Evolutionary conservation across 1,140 invertebrate genomes (phyloP), one percentile per base, ranked within the genome.

Genomic region (Bombus fervidus): DNA sequence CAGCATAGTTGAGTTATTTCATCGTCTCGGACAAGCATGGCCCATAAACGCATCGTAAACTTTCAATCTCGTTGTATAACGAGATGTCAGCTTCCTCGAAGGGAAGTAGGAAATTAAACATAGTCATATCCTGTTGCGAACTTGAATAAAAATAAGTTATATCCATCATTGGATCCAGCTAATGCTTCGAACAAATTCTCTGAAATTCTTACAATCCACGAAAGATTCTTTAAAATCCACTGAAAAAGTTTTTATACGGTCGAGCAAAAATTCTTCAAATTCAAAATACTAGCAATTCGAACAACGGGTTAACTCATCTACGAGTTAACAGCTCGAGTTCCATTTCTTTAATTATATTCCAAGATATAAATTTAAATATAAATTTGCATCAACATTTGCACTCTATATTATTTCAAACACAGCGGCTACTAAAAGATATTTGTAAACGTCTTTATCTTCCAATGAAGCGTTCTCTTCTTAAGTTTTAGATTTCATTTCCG

Each of bases 131-230:
- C 43, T 8, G 31, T 28, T 15, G 18, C 10, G 9, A 22, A 3
- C 34, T 53, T 31, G 47, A 71, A 81, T 22, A 39, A 31, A 82
- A 62, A 74, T 22, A 39, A 82, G 57, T 53, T 82, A 64, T 43
- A 41, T 18, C 18, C 10, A 31, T 0, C 41, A 6, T 22, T 28
- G 34, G 22, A 37, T 68, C 18, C 15, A 22, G 18, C 66, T 22
- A 31, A 31, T 13, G n/a, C 64, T 15, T 18, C n/a, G 62, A 18
- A 34, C 15, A 34, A 68, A 68, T 22, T 34, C 34, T 4, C 9
- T 4, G 34, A 10, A 34, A 25, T 68, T 68, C 28, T n/a, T 62
- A 28, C 28, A 12, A 37, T 3, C 2, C 18, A 12, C 10, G 5
- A 1, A 25, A 68, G 0, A 34, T 9, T 18, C 18, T 53, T 22